Evolutionary conservation across 2,888 invertebrate species (phyloP).

Genomic region (Cosmia pyralina): DNA sequence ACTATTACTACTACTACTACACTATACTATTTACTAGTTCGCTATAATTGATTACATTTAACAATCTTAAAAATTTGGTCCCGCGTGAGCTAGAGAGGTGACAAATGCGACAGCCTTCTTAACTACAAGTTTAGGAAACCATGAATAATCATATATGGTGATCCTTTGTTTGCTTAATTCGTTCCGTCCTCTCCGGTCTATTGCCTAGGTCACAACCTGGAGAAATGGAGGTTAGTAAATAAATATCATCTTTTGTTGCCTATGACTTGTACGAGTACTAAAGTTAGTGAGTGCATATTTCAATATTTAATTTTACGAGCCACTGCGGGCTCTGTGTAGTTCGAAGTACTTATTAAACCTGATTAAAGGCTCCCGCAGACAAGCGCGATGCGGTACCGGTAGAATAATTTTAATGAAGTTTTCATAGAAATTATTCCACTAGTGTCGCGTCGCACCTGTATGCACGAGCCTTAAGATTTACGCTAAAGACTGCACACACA

Average conservation of each 20-base stretch:
- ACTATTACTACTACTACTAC: no score
- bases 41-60: no score
- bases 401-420: no score
- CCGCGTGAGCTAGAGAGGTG: no score
- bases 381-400: no score
- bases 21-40: no score
- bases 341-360: not conserved
- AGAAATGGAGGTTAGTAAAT: conserved; percentile 31
- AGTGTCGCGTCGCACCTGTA: no score
- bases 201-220: conserved; percentile 34
- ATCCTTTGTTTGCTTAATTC: conserved; percentile 41
- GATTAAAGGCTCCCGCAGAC: not conserved
- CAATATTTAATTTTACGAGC: conserved; percentile 18
- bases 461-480: not conserved
- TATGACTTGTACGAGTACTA: not conserved
- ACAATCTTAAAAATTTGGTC: no score
- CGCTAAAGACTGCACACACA: not conserved
- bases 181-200: conserved; percentile 34
- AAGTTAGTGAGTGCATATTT: conserved; percentile 2
- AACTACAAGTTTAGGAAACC: conserved; percentile 26
- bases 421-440: no score
- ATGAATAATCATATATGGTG: conserved; percentile 52
- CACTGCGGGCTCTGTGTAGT: not conserved
- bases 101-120: no score
- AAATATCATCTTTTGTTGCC: conserved; percentile 39